Evolutionary conservation across 2,797 vertebrate species (phyloP).

Genomic region (Schizopygopsis malacanthus): DNA sequence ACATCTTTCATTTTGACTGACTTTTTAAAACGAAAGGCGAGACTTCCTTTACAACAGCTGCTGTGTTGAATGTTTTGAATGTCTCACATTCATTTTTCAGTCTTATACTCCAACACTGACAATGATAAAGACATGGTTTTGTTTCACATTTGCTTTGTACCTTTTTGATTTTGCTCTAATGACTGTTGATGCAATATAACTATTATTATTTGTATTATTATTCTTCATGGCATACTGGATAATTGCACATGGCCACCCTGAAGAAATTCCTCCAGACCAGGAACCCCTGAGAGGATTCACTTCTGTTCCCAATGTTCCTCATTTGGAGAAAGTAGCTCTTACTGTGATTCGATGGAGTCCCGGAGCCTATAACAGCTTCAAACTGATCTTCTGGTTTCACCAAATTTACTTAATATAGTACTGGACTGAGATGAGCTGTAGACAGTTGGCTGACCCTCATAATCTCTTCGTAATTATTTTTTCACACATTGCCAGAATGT

Average conservation of each 20-base stretch:
- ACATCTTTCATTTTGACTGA: not conserved
- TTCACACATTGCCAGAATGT: conserved; percentile 5
- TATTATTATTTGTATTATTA: not conserved
- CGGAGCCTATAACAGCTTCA: not conserved
- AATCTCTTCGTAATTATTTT: not conserved
- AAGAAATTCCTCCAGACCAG: conserved; percentile 21
- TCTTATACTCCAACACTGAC: not conserved
- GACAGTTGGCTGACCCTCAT: not conserved
- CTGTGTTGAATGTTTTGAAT: not conserved
- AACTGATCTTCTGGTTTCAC: not conserved
- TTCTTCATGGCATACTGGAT: not conserved
- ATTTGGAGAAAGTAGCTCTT: not conserved
- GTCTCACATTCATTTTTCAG: not conserved
- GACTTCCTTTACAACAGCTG: not conserved
- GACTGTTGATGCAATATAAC: not conserved
- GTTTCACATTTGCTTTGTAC: not conserved
- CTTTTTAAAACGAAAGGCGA: not conserved
- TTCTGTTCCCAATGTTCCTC: conserved; percentile 10
- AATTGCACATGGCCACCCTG: not conserved
- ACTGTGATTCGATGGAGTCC: not conserved
- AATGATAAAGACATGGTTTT: not conserved
- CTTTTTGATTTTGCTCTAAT: conserved; percentile 9
- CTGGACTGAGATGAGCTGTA: not conserved
- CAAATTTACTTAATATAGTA: not conserved
- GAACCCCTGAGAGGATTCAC: conserved; percentile 26